These are phyloP conservation scores for Ernsta delagoae DNA, from an alignment of 2,888 invertebrate species.

Conservation along the genomic window DNA sequence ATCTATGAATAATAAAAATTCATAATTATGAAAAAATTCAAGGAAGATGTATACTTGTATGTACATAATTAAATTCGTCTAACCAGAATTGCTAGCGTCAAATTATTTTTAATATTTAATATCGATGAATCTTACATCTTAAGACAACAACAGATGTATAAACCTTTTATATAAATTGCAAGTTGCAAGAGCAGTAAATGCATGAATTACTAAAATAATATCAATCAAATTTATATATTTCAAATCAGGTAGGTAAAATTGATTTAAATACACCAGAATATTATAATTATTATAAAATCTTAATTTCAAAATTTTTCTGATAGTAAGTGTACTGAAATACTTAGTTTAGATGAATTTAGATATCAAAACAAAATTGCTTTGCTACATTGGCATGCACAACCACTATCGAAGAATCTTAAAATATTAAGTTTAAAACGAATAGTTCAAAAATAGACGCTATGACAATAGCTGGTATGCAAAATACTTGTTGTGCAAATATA, in stretches of 20 bases:
- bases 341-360: constrained; percentile 72
- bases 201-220: constrained; percentile 31
- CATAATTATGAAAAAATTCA: too few species aligned
- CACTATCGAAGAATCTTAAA: constrained; percentile 48
- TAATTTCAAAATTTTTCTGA: constrained; percentile 36
- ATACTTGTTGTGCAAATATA: neutral
- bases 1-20: too few species aligned
- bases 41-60: too few species aligned
- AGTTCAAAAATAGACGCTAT: constrained; percentile 60
- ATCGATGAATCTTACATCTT: constrained; percentile 9
- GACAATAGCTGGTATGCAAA: constrained; percentile 55
- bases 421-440: constrained; percentile 58
- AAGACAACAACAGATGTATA: constrained; percentile 24
- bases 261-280: constrained; percentile 16
- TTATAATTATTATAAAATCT: constrained; percentile 29
- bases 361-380: constrained; percentile 66
- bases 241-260: constrained; percentile 54
- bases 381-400: constrained; percentile 81
- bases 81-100: too few species aligned
- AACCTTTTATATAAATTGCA: constrained; percentile 25
- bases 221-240: constrained; percentile 18
- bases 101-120: constrained; percentile 11
- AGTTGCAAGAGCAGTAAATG: constrained; percentile 33
- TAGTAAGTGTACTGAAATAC: constrained; percentile 52
- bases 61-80: too few species aligned